Evolutionary conservation across 2,797 vertebrate genomes (phyloP).

Genomic region (Danio aesculapii): DNA sequence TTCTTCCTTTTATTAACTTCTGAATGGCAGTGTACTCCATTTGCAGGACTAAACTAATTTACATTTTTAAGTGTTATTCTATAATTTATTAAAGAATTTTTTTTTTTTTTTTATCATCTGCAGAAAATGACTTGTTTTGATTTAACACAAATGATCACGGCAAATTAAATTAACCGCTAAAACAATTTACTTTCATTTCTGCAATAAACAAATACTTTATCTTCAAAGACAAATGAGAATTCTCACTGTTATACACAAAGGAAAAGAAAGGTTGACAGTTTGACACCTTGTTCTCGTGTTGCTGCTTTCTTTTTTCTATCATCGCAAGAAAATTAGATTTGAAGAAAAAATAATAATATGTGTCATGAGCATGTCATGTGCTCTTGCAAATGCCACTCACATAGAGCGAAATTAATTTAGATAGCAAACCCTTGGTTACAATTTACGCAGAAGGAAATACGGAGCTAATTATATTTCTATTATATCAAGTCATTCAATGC

Average conservation of each 20-base stretch:
- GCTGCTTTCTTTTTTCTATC: background rate
- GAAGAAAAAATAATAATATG: background rate
- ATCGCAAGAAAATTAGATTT: background rate
- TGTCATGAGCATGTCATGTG: background rate
- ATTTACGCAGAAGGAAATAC: conserved; percentile 24
- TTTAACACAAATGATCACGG: too few species aligned
- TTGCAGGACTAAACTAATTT: too few species aligned
- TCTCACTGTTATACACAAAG: background rate
- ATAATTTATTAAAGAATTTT: too few species aligned
- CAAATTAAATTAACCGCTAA: too few species aligned
- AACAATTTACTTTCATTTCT: too few species aligned
- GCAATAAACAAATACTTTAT: too few species aligned
- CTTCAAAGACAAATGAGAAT: too few species aligned
- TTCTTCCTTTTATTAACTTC: too few species aligned
- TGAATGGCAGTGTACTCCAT: too few species aligned
- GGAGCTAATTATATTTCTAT: conserved; percentile 48
- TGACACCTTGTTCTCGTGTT: background rate
- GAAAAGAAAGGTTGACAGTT: background rate
- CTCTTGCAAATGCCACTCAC: background rate
- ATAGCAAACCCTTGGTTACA: conserved; percentile 15
- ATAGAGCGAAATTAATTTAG: conserved; percentile 21
- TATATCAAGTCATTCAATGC: conserved; percentile 37
- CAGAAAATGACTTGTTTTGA: too few species aligned
- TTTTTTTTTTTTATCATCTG: too few species aligned
- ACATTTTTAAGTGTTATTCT: too few species aligned